Conservation (phyloP, 2,888 invertebrate species). For the Apomyelois bistriatella region DNA sequence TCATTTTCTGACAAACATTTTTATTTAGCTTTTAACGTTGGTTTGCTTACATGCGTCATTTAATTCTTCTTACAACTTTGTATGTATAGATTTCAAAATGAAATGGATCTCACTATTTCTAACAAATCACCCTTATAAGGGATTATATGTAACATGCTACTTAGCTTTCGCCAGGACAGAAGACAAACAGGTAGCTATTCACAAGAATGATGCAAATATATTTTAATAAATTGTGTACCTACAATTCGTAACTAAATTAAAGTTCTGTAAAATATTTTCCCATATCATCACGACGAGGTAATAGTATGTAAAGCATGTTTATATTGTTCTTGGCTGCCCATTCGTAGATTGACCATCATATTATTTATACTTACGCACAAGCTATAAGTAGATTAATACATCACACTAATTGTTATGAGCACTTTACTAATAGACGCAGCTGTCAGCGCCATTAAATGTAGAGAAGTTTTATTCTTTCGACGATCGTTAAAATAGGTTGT, state of each 20-base stretch:
- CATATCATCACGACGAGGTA: background rate
- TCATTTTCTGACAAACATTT: background rate
- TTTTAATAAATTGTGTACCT: too few species aligned
- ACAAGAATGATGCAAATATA: too few species aligned
- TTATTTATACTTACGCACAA: slow-evolving; percentile 9
- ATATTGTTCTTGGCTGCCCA: background rate
- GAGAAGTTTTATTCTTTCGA: slow-evolving; percentile 3
- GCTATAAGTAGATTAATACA: slow-evolving; percentile 18
- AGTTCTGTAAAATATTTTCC: background rate
- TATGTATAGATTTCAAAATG: too few species aligned
- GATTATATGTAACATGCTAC: too few species aligned
- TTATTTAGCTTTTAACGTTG: background rate
- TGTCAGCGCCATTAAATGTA: slow-evolving; percentile 9
- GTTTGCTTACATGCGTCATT: too few species aligned
- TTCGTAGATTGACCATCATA: slow-evolving; percentile 15
- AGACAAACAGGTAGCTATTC: too few species aligned
- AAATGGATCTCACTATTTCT: too few species aligned
- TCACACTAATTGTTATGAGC: slow-evolving; percentile 20
- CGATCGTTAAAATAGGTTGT: background rate
- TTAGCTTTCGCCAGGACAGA: too few species aligned
- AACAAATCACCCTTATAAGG: too few species aligned
- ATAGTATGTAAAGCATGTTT: background rate
- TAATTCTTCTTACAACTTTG: too few species aligned
- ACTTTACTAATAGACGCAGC: slow-evolving; percentile 20
- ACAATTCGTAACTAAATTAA: background rate